A percentile compares a stretch with the other conserved stretches of the same genome.
Conservation (phyloP, 2,797 vertebrate genomes). For the Anas capensis region DNA sequence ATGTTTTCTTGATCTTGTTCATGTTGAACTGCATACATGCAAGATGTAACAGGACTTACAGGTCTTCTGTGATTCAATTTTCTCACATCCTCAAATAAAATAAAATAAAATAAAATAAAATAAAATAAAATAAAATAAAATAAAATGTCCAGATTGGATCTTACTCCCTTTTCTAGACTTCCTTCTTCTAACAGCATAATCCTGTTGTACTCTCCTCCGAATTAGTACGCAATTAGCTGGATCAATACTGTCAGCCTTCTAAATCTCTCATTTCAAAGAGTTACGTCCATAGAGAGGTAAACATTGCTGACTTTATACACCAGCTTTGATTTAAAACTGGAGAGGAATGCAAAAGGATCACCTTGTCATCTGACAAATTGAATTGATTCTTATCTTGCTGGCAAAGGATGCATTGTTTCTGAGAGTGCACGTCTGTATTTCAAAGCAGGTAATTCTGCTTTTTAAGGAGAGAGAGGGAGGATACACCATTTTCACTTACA, state of each 20-base stretch:
- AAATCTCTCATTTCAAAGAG: background rate
- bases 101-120: too few species aligned
- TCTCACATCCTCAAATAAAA: background rate
- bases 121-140: too few species aligned
- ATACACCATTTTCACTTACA: background rate
- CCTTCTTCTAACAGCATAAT: background rate
- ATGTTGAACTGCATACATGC: background rate
- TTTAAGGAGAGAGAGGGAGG: background rate
- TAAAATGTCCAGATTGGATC: background rate
- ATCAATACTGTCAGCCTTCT: background rate
- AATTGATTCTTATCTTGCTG: background rate
- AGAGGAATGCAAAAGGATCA: background rate
- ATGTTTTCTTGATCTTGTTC: background rate
- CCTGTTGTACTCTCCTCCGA: background rate
- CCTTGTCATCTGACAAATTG: background rate
- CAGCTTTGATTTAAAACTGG: background rate
- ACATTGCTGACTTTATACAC: background rate
- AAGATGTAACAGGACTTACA: background rate
- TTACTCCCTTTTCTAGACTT: background rate
- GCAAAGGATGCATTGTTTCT: fast-evolving
- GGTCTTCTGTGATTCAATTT: background rate
- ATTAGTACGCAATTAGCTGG: background rate
- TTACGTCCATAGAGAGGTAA: background rate
- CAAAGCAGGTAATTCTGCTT: background rate
- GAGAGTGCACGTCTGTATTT: background rate